A percentile compares a stretch with the other conserved stretches of the same genome.
phyloP scores from a whole-genome alignment of 2,113 vertebrate species.

The Amphiprion ocellaris region DNA sequence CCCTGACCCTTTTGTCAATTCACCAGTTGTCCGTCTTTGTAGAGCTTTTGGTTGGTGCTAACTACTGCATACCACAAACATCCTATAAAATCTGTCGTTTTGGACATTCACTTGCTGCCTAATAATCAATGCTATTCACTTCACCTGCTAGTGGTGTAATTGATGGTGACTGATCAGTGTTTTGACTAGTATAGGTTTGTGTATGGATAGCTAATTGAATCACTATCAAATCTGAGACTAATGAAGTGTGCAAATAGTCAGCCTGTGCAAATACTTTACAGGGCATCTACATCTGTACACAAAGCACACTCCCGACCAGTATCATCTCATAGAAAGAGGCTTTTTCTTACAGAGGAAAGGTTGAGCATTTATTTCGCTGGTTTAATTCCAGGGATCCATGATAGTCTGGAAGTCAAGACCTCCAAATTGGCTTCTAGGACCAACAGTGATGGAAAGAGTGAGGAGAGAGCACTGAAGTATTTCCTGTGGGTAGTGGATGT shows the following conservation, averaged over 20 bases:
- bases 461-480: conserved; percentile 39
- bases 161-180: too few relatives aligned
- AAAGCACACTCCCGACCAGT: neutral
- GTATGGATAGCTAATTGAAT: neutral
- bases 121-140: too few relatives aligned
- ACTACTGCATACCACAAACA: too few relatives aligned
- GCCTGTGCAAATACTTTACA: neutral
- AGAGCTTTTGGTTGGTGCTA: too few relatives aligned
- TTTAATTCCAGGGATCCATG: conserved; percentile 43
- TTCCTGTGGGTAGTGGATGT: conserved; percentile 42
- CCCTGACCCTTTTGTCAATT: too few relatives aligned
- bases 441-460: conserved; percentile 24
- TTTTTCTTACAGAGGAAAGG: conserved; percentile 13
- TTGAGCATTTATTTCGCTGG: conserved; percentile 39
- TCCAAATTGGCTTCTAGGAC: conserved; percentile 71
- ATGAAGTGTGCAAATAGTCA: neutral
- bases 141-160: too few relatives aligned
- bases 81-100: too few relatives aligned
- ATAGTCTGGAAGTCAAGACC: conserved; percentile 60
- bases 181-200: too few relatives aligned
- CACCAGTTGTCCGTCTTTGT: too few relatives aligned
- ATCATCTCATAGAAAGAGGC: neutral
- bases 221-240: neutral
- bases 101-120: too few relatives aligned
- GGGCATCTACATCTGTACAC: neutral